Percentiles rank a stretch among this genome's conserved stretches.
These are phyloP conservation scores for Leptinotarsa lineolata DNA, from an alignment of 1,140 invertebrate genomes.

Conservation along the genomic window DNA sequence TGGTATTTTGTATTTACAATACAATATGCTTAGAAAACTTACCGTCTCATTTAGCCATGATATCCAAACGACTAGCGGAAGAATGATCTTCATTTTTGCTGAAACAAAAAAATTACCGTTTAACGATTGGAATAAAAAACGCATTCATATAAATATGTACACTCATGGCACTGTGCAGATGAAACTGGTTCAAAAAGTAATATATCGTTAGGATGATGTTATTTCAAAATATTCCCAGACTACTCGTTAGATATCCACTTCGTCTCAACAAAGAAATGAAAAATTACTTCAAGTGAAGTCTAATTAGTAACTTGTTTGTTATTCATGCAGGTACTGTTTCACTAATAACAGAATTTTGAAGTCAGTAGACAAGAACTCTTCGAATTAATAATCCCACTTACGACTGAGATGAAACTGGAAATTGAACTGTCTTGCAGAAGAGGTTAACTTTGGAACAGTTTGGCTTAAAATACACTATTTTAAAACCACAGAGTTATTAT, in stretches of 20 bases:
- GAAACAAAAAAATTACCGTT: conserved; percentile 53
- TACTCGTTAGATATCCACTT: neutral
- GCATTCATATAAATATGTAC: neutral
- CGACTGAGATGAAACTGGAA: no score
- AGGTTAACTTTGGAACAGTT: no score
- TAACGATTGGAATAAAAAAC: neutral
- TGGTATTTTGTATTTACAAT: no score
- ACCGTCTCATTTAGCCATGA: conserved; percentile 61
- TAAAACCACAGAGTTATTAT: no score
- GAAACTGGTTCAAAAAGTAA: neutral
- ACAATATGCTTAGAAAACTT: conserved; percentile 48
- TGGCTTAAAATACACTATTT: no score
- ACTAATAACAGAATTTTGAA: no score
- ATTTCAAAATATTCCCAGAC: neutral
- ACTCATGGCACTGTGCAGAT: neutral
- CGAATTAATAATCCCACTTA: no score
- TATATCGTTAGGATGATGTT: neutral
- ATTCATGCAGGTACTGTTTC: neutral
- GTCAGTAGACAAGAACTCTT: no score
- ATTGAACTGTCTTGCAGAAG: no score
- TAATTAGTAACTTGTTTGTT: neutral
- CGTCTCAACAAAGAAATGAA: neutral
- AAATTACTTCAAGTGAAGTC: neutral
- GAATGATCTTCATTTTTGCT: conserved; percentile 76
- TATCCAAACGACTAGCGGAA: conserved; percentile 71